Conservation (phyloP, 2,113 vertebrate genomes). For the Vulpes ferrilata region DNA sequence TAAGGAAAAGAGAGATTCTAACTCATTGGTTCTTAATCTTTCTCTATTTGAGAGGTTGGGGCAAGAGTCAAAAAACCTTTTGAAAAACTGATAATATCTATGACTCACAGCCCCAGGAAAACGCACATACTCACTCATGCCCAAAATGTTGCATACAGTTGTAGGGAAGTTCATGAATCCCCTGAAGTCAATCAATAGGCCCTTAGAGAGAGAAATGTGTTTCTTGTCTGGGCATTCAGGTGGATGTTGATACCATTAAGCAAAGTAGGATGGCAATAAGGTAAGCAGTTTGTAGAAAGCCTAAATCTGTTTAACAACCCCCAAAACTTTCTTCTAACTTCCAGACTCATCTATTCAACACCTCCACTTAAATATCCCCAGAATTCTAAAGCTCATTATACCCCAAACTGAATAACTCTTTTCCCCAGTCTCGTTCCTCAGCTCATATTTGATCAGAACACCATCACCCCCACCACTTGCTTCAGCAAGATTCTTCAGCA, state of each 20-base stretch:
- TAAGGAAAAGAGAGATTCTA: neutral
- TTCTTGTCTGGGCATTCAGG: neutral
- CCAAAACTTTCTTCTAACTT: neutral
- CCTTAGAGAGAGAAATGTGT: neutral
- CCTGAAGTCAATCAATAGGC: neutral
- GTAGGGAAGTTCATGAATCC: neutral
- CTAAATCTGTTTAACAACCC: neutral
- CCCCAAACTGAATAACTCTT: neutral
- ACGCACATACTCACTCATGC: neutral
- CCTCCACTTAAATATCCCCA: neutral
- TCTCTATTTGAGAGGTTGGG: neutral
- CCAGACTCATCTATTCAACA: neutral
- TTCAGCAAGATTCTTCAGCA: neutral
- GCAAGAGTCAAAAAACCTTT: neutral
- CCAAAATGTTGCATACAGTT: neutral
- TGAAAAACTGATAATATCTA: neutral
- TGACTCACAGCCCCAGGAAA: neutral
- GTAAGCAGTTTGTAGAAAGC: neutral
- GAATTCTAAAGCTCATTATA: neutral
- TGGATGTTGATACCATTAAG: neutral
- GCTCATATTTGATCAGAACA: neutral
- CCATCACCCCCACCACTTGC: rapidly evolving
- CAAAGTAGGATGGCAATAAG: neutral
- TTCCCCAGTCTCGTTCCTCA: neutral
- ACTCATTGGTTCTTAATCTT: neutral